A percentile compares a stretch with the other conserved stretches of the same genome.
Evolutionary conservation across 2,797 vertebrate genomes (phyloP).

Genomic region (Microctenopoma lineatum): DNA sequence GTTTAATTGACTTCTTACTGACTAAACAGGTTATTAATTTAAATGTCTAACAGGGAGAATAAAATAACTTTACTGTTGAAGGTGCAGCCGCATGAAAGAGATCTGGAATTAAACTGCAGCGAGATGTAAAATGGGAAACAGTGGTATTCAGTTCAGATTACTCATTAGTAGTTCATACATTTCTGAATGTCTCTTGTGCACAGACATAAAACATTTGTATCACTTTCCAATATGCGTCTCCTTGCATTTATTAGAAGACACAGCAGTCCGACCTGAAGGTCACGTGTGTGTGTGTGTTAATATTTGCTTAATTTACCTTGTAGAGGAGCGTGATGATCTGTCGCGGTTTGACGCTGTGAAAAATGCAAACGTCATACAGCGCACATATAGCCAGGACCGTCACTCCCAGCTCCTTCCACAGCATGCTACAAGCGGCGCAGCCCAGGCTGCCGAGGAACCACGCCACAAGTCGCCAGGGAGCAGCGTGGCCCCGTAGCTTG

Average conservation of each 20-base stretch:
- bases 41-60: neutral
- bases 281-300: constrained; percentile 1
- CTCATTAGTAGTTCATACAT: neutral
- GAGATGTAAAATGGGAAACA: neutral
- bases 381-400: constrained; percentile 94
- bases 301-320: constrained; percentile 83
- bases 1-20: constrained; percentile 31
- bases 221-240: constrained; percentile 31
- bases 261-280: constrained; percentile 34
- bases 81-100: neutral
- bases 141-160: constrained; percentile 11
- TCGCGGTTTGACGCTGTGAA: constrained; percentile 90
- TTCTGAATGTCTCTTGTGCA: neutral
- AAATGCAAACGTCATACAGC: constrained; percentile 93
- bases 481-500: constrained; percentile 78
- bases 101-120: neutral
- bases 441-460: constrained; percentile 91
- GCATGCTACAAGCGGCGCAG: constrained; percentile 94
- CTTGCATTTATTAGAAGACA: constrained; percentile 27
- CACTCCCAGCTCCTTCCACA: constrained; percentile 99
- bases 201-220: constrained; percentile 3
- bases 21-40: constrained; percentile 24
- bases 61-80: neutral
- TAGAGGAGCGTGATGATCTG: constrained; percentile 87
- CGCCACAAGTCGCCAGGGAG: constrained; percentile 65